Evolutionary conservation across 2,113 vertebrate genomes (phyloP).

Genomic region (Epinephelus cyanopodus): DNA sequence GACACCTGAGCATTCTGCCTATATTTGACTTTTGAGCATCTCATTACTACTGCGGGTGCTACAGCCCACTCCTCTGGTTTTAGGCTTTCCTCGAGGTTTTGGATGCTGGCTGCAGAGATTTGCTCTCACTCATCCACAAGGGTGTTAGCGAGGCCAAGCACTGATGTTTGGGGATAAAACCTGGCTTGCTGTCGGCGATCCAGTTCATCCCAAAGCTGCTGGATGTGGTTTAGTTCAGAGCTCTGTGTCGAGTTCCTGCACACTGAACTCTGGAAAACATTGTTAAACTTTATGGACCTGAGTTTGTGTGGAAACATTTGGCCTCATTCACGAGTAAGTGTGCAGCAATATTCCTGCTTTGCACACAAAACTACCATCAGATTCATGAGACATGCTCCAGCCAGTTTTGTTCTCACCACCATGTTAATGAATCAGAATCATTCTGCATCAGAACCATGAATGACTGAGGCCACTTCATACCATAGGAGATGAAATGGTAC

Average conservation of each 20-base stretch:
- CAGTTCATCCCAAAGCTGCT: background rate
- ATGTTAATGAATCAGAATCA: no score
- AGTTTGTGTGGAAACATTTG: no score
- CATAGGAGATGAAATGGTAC: no score
- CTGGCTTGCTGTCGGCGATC: background rate
- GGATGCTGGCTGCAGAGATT: background rate
- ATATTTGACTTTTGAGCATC: background rate
- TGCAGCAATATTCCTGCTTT: no score
- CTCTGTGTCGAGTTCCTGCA: background rate
- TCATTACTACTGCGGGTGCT: background rate
- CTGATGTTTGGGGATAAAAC: slow-evolving; percentile 6
- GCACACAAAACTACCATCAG: no score
- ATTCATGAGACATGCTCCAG: no score
- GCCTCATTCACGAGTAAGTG: no score
- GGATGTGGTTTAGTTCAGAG: background rate
- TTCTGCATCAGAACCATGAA: no score
- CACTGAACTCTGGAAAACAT: background rate
- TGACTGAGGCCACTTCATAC: no score
- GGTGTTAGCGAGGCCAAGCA: background rate
- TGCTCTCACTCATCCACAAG: slow-evolving; percentile 8
- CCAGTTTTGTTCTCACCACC: no score
- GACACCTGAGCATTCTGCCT: background rate
- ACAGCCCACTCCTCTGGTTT: slow-evolving; percentile 1
- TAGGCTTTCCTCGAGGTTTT: background rate
- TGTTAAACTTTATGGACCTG: background rate